phyloP scores from a whole-genome alignment of 2,888 invertebrate genomes.

The Pristionchus entomophagus region DNA sequence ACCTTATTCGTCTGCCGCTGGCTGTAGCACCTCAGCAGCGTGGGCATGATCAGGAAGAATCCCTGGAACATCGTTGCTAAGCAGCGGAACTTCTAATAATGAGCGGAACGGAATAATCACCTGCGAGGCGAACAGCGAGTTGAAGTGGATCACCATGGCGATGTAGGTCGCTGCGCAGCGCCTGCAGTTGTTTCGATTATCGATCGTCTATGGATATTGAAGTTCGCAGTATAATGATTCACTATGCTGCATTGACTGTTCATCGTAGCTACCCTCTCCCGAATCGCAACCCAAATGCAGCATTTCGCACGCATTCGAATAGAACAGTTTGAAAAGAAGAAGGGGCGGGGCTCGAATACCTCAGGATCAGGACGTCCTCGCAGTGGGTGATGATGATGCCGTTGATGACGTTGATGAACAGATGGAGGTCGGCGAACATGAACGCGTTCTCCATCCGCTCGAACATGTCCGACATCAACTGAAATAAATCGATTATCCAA shows the following conservation, averaged over 20 bases:
- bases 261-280: no score
- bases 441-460: conserved; percentile 76
- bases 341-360: conserved; percentile 1
- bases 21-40: conserved; percentile 94
- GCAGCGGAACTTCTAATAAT: conserved; percentile 26
- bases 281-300: no score
- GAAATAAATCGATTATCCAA: background rate
- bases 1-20: conserved; percentile 91
- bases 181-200: no score
- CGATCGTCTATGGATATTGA: no score
- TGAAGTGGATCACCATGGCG: conserved; percentile 97
- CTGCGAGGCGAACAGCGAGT: conserved; percentile 93
- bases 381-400: conserved; percentile 96
- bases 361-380: conserved; percentile 93
- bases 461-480: conserved; percentile 74
- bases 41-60: conserved; percentile 97
- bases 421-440: conserved; percentile 88
- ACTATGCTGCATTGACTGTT: background rate
- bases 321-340: no score
- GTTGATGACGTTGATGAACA: conserved; percentile 95
- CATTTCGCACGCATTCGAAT: no score
- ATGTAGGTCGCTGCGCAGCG: conserved; percentile 97
- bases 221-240: no score
- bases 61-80: conserved; percentile 77
- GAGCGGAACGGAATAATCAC: conserved; percentile 79